A percentile compares a stretch with the other conserved stretches of the same genome.
phyloP scores from a whole-genome alignment of 1,140 invertebrate genomes.

The Drosophila kepulauana region DNA sequence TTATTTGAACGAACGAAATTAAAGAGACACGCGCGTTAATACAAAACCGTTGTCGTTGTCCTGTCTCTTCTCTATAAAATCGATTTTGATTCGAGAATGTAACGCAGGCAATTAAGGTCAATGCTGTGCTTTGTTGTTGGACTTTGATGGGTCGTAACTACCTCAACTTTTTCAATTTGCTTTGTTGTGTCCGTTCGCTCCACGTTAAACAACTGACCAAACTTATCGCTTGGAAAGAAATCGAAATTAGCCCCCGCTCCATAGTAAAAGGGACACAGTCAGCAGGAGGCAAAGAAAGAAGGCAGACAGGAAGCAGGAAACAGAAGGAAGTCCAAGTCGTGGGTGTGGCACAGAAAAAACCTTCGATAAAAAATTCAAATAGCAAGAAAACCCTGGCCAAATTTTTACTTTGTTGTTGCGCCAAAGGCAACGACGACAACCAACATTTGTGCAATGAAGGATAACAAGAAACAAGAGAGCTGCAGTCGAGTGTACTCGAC shows the following conservation, averaged over 20 bases:
- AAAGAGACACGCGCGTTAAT: conserved; percentile 46
- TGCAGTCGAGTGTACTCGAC: too few relatives aligned
- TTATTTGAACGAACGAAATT: conserved; percentile 44
- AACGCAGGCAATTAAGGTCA: conserved; percentile 68
- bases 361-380: conserved; percentile 56
- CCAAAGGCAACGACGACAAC: conserved; percentile 5
- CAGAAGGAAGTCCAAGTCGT: background rate
- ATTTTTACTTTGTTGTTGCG: conserved; percentile 8
- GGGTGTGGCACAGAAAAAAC: conserved; percentile 13
- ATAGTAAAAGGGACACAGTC: background rate
- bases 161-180: conserved; percentile 75
- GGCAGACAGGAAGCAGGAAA: background rate
- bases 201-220: conserved; percentile 58
- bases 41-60: background rate
- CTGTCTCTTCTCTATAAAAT: conserved; percentile 51
- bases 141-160: conserved; percentile 52
- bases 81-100: conserved; percentile 51
- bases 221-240: conserved; percentile 71
- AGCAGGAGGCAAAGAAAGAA: background rate
- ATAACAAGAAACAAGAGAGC: conserved; percentile 1
- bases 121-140: conserved; percentile 28
- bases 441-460: conserved; percentile 40
- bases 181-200: conserved; percentile 12
- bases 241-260: conserved; percentile 52
- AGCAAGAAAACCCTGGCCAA: conserved; percentile 27